phyloP scores from a whole-genome alignment of 2,797 vertebrate genomes.

The Halcyon leucocephala region DNA sequence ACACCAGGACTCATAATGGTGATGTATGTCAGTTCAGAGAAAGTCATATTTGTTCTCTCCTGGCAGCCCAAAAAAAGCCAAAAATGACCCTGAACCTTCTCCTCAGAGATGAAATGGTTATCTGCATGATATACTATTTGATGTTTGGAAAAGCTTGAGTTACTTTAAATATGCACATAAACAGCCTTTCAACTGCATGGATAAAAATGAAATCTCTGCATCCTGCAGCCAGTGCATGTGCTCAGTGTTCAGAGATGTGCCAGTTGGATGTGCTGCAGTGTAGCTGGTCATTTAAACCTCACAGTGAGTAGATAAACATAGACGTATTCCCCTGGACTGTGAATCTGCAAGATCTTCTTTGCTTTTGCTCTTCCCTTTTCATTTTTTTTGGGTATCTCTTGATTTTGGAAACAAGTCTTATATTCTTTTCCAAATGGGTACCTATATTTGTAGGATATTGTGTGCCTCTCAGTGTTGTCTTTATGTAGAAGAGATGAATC shows the following conservation, averaged over 20 bases:
- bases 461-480: neutral
- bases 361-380: neutral
- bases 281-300: neutral
- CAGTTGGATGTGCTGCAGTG: neutral
- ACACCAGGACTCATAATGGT: neutral
- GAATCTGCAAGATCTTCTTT: neutral
- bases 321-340: neutral
- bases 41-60: neutral
- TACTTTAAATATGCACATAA: neutral
- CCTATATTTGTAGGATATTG: rapidly evolving
- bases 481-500: neutral
- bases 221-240: neutral
- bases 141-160: neutral
- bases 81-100: neutral
- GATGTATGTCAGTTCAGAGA: neutral
- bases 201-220: neutral
- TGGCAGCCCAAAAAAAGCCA: neutral
- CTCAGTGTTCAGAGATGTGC: neutral
- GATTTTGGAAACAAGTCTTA: neutral
- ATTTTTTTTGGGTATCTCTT: neutral
- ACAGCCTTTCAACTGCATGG: neutral
- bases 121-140: neutral
- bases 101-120: neutral
- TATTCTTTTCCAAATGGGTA: neutral
- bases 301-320: neutral